Evolutionary conservation across 2,113 vertebrate species (phyloP), one percentile per base, ranked within the genome.

Genomic region (Echinops telfairi): DNA sequence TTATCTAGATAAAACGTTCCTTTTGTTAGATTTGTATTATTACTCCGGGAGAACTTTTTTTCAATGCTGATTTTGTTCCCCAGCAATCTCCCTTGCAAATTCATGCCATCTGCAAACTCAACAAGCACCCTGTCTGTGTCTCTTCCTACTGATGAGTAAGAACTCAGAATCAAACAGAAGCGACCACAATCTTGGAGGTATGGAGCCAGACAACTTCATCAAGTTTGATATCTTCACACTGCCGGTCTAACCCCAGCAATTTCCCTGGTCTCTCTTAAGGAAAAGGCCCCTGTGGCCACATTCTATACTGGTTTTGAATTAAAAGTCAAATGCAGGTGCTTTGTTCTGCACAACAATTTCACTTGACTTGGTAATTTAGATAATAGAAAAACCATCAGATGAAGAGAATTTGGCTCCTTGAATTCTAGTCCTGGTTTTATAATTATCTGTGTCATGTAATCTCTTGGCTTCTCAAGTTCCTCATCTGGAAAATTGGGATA

Each of bases 301-400:
- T 60, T 86, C 40, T 77, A 73, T 2, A 25, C 10, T 58, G 43
- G 20, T 38, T 95, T 83, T 89, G 79, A 83, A 68, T 93, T 95
- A 86, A 47, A 19, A 68, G 64, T 92, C 60, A 86, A 83, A 58
- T 29, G 8, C 14, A 38, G 14, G 16, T 75, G 36, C 3, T n/a
- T 1, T 43, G 70, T 89, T 90, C 29, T 86, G 75, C 47, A 84
- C 40, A 15, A 91, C 3, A 82, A 10, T 3, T 15, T 86, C 43
- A 75, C 22, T 79, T 62, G 70, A 80, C 80, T 84, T 84, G 70
- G 33, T 87, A n/a, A 77, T 73, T 90, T 91, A 3, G 8, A 68
- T 78, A 57, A 70, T 53, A 87, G 60, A 57, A 27, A 92, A 93
- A 38, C 33, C 29, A 62, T 75, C 62, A 82, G 38, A 76, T 25